Evolutionary conservation across 1,140 invertebrate species (phyloP).

Genomic region (Paramacrobiotus metropolitanus): DNA sequence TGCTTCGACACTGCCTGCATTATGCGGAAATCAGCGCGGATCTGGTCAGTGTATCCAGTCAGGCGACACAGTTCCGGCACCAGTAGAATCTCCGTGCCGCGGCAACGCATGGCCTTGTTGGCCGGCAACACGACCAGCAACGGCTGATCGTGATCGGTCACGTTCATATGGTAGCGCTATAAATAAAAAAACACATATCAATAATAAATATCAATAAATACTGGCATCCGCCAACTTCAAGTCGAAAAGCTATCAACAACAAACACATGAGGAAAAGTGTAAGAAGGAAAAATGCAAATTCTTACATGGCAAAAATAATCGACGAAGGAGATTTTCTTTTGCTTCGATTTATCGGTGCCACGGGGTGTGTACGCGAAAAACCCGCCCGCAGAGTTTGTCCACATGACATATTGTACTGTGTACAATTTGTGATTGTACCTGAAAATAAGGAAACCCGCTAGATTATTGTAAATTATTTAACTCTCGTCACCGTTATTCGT

Average conservation of each 20-base stretch:
- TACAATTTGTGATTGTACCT: not conserved
- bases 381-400: not conserved
- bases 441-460: no score
- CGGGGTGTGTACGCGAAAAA: no score
- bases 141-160: not conserved
- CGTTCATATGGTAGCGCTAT: not conserved
- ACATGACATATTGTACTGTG: not conserved
- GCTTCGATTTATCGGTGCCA: no score
- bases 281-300: no score
- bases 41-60: conserved; percentile 39
- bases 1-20: conserved; percentile 32
- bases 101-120: not conserved
- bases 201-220: no score
- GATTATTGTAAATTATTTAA: no score
- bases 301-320: no score
- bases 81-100: conserved; percentile 28
- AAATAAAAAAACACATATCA: not conserved
- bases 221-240: no score
- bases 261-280: no score
- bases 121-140: not conserved
- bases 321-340: no score
- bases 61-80: conserved; percentile 57
- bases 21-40: conserved; percentile 31
- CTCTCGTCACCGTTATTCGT: no score
- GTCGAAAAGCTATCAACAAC: no score